Percentiles rank a stretch among this genome's conserved stretches.
phyloP scores from a whole-genome alignment of 2,888 invertebrate genomes.

The Rotaria magnacalcarata region DNA sequence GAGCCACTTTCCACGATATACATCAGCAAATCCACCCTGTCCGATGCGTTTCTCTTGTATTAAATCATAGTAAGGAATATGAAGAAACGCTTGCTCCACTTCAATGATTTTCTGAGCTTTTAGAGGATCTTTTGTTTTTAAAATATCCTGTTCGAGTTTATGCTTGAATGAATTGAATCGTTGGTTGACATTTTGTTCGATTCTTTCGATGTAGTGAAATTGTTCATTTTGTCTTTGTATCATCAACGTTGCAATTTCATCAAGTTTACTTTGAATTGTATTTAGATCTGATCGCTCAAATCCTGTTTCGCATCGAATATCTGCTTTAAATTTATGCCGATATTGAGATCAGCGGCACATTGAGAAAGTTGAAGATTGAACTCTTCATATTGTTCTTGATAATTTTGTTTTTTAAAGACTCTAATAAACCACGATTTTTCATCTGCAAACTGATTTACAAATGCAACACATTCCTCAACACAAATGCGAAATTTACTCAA shows the following conservation, averaged over 20 bases:
- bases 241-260: background rate
- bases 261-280: background rate
- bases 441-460: background rate
- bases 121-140: background rate
- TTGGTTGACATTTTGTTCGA: background rate
- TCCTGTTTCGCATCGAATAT: background rate
- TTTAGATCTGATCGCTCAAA: background rate
- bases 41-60: background rate
- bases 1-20: background rate
- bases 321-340: background rate
- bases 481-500: background rate
- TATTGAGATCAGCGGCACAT: background rate
- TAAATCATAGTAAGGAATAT: slow-evolving; percentile 4
- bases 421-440: background rate
- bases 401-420: background rate
- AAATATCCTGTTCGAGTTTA: background rate
- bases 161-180: background rate
- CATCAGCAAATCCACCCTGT: background rate
- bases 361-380: background rate
- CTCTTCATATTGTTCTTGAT: background rate
- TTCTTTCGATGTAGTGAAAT: background rate
- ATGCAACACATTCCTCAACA: background rate
- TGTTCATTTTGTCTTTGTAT: background rate
- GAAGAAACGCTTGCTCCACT: background rate
- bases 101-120: background rate